Conservation (phyloP, 2,888 invertebrate genomes). For the Epinotia ramella region DNA sequence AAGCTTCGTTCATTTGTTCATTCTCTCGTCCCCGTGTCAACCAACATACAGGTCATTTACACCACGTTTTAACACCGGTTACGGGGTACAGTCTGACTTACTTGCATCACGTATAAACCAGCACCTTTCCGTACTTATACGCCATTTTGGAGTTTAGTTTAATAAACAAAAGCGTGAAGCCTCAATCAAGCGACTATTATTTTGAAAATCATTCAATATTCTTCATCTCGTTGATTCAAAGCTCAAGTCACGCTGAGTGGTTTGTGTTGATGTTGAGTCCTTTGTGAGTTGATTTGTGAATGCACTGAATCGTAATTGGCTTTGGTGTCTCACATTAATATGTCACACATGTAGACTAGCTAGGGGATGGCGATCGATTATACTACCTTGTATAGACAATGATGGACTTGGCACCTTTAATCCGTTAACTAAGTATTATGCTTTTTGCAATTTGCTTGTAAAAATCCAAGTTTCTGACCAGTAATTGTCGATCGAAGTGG, state of each 20-base stretch:
- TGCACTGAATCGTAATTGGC: background rate
- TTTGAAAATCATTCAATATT: background rate
- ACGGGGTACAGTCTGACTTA: background rate
- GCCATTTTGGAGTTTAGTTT: background rate
- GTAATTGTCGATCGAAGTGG: too few species aligned
- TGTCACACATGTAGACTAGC: background rate
- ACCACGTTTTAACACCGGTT: background rate
- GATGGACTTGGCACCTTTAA: background rate
- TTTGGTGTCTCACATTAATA: background rate
- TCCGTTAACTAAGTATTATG: too few species aligned
- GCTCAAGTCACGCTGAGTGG: background rate
- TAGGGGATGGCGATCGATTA: background rate
- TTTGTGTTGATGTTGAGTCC: background rate
- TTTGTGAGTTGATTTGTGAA: background rate
- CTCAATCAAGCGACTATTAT: slow-evolving; percentile 4
- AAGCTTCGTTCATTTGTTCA: background rate
- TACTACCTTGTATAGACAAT: background rate
- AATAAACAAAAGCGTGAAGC: background rate
- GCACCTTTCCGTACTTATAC: background rate
- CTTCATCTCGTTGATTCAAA: background rate
- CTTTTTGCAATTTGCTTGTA: too few species aligned
- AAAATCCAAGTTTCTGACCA: too few species aligned
- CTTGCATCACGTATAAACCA: background rate
- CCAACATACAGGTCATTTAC: background rate
- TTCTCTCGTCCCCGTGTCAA: background rate